Base-by-base conservation (phyloP, 2,797 vertebrate species). In the Garrulus glandarius region DNA sequence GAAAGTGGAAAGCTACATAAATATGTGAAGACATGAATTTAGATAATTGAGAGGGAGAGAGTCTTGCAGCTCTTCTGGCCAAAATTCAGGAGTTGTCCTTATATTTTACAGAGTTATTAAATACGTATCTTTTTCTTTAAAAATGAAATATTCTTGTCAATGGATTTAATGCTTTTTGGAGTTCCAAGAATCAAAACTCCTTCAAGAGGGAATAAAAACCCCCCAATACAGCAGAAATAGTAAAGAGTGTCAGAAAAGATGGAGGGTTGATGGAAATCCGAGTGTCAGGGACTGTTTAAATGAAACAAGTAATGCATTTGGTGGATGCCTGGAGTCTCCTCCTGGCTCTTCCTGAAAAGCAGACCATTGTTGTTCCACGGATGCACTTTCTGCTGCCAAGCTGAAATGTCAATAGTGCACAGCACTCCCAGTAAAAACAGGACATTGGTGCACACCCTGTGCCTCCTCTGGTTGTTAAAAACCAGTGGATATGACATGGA, bases 401-500 rank as follows among this genome's bases (percentile, higher is more conserved):
- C 0, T 41, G 71, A 41, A 89, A 78, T 65, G 30, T n/a, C 34
- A 23, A 75, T 46, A 90, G 76, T 14, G 56, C 76, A 24, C 63
- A 78, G 87, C 50, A 8, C 46, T 69, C 10, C 59, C 55, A 44
- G 15, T 37, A 17, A 43, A 60, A 60, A 9, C 30, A 43, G 53
- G n/a, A 10, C 11, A 7, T 26, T 10, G 26, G 23, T 44, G 56
- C 56, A 20, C 43, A 5, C 10, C 2, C n/a, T 43, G 29, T 46
- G 20, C 64, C 61, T 75, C 7, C 0, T 74, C 37, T 81, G 15
- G 15, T 4, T 4, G 4, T 69, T 87, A 50, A 44, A 63, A 61
- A 30, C 13, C 6, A 19, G 24, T 65, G 53, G 32, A 6, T 0
- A 0, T 17, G 6, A 5, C 44, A 5, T 30, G 22, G 55, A 39